Conservation (phyloP, 1,140 invertebrate species). For the Aphidius ervi region DNA sequence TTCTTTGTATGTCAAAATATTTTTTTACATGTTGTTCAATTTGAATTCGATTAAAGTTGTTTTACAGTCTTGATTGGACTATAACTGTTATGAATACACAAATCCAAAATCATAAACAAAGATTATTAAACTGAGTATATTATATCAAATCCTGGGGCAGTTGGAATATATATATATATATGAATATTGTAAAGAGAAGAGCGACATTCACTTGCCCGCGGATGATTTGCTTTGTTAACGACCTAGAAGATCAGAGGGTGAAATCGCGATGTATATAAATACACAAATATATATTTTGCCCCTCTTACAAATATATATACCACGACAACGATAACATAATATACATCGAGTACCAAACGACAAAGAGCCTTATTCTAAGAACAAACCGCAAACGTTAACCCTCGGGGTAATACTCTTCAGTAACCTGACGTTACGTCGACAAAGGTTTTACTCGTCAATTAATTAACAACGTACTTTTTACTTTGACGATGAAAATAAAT, state of each 20-base stretch:
- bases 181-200: slow-evolving; percentile 25
- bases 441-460: slow-evolving; percentile 46
- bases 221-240: slow-evolving; percentile 30
- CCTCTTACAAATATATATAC: neutral
- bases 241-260: slow-evolving; percentile 22
- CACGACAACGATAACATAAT: neutral
- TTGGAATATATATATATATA: neutral
- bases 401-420: slow-evolving; percentile 33
- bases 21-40: slow-evolving; percentile 18
- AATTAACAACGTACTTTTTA: slow-evolving; percentile 35
- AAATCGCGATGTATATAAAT: slow-evolving; percentile 1
- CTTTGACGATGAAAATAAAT: slow-evolving; percentile 30
- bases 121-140: neutral
- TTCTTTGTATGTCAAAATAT: slow-evolving; percentile 19
- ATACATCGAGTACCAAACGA: slow-evolving; percentile 23
- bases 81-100: slow-evolving; percentile 15
- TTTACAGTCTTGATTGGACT: slow-evolving; percentile 25
- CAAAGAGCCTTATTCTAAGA: slow-evolving; percentile 33
- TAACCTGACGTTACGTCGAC: slow-evolving; percentile 39
- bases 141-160: too few relatives aligned
- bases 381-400: slow-evolving; percentile 31
- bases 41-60: slow-evolving; percentile 29
- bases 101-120: slow-evolving; percentile 15
- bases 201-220: slow-evolving; percentile 29
- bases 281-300: slow-evolving; percentile 5